phyloP scores from a whole-genome alignment of 2,113 vertebrate species.

The Atractosteus spatula region DNA sequence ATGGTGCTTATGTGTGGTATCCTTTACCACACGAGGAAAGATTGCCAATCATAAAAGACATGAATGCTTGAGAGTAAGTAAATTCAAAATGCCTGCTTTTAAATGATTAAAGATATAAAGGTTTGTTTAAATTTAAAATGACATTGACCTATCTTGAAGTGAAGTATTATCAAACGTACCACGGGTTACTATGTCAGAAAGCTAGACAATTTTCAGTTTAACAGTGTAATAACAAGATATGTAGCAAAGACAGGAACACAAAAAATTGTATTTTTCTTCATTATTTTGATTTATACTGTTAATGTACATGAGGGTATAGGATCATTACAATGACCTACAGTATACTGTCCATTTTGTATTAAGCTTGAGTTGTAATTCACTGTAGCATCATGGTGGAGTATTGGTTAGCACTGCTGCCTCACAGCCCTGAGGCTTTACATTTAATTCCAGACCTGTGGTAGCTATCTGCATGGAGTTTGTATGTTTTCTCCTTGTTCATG shows the following conservation, averaged over 20 bases:
- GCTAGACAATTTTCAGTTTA: background rate
- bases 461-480: too few species aligned
- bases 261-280: background rate
- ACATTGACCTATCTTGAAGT: background rate
- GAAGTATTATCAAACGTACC: background rate
- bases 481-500: too few species aligned
- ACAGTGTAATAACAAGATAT: slow-evolving; percentile 2
- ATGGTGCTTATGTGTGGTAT: too few species aligned
- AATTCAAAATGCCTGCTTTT: background rate
- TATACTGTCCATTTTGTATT: too few species aligned
- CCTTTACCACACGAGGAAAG: background rate
- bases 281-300: too few species aligned
- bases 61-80: slow-evolving; percentile 5
- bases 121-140: background rate
- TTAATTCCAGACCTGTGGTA: too few species aligned
- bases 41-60: background rate
- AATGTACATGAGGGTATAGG: too few species aligned
- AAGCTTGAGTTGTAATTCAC: too few species aligned
- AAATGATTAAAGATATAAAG: background rate
- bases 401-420: too few species aligned
- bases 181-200: background rate
- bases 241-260: background rate
- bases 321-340: too few species aligned
- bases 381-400: too few species aligned
- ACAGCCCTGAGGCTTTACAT: too few species aligned